Conservation (phyloP, 2,888 invertebrate genomes). For the Laothoe populi region DNA sequence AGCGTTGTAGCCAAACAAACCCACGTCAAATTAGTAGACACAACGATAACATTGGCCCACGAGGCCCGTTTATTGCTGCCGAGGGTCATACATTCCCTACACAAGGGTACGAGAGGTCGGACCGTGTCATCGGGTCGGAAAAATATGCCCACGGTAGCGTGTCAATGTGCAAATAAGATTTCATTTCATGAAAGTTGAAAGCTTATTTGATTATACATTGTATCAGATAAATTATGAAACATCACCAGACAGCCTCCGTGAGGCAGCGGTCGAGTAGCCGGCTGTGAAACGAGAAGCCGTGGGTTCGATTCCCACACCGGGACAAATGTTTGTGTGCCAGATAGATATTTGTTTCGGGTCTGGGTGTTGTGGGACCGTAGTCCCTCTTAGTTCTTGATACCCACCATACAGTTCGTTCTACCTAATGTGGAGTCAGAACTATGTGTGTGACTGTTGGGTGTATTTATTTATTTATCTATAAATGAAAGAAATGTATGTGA, state of each 20-base stretch:
- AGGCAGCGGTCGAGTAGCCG: no score
- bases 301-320: no score
- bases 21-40: slow-evolving; percentile 55
- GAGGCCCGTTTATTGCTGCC: slow-evolving; percentile 52
- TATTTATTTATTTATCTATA: no score
- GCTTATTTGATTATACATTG: background rate
- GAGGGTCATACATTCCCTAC: slow-evolving; percentile 46
- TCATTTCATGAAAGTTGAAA: background rate
- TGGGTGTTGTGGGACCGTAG: no score
- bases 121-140: slow-evolving; percentile 7
- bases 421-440: no score
- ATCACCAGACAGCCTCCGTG: no score
- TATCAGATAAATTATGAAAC: background rate
- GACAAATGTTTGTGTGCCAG: no score
- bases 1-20: slow-evolving; percentile 37
- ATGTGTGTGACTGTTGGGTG: no score
- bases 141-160: slow-evolving; percentile 15
- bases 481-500: background rate
- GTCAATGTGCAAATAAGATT: slow-evolving; percentile 11
- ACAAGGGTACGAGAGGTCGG: slow-evolving; percentile 20
- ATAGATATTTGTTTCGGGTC: no score
- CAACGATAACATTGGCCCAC: slow-evolving; percentile 61
- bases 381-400: no score
- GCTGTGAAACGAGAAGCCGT: no score
- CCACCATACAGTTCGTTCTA: no score